These are phyloP conservation scores for Orius laevigatus DNA, from an alignment of 1,140 invertebrate genomes.

Conservation along the genomic window DNA sequence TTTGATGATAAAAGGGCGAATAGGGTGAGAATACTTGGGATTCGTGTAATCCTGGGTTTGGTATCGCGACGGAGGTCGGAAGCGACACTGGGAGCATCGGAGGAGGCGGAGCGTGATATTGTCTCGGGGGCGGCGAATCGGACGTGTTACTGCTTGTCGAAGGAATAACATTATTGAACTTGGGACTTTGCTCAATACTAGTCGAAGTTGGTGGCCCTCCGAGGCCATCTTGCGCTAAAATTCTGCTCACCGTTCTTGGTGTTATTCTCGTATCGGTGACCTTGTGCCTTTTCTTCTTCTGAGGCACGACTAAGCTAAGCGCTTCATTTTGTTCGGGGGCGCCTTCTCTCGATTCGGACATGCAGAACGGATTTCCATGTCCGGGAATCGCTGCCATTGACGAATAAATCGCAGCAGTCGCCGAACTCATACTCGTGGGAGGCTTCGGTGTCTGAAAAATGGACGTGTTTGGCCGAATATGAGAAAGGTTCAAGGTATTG, in stretches of 20 bases:
- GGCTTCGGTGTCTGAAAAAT: conserved; percentile 67
- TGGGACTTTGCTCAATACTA: conserved; percentile 16
- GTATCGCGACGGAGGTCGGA: conserved; percentile 86
- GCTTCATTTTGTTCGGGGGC: conserved; percentile 84
- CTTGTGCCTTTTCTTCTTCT: conserved; percentile 94
- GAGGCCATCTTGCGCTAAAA: conserved; percentile 62
- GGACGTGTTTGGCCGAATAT: conserved; percentile 47
- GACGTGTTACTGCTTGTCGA: conserved; percentile 27
- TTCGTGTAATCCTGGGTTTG: conserved; percentile 87
- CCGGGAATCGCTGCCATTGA: conserved; percentile 28
- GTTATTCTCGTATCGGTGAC: conserved; percentile 91
- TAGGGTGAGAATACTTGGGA: conserved; percentile 85
- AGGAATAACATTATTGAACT: conserved; percentile 28
- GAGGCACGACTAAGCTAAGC: conserved; percentile 81
- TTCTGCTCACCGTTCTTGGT: conserved; percentile 71
- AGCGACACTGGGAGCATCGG: conserved; percentile 72
- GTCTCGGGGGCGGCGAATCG: conserved; percentile 41
- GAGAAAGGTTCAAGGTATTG: conserved; percentile 46
- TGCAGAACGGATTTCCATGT: conserved; percentile 50
- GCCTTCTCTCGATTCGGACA: conserved; percentile 41
- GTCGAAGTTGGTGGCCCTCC: conserved; percentile 36
- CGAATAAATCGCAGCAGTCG: conserved; percentile 38
- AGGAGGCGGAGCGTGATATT: conserved; percentile 54
- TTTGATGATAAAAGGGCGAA: conserved; percentile 63
- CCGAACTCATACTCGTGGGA: conserved; percentile 47